phyloP scores from a whole-genome alignment of 2,113 vertebrate genomes.

The Prunella fulvescens region DNA sequence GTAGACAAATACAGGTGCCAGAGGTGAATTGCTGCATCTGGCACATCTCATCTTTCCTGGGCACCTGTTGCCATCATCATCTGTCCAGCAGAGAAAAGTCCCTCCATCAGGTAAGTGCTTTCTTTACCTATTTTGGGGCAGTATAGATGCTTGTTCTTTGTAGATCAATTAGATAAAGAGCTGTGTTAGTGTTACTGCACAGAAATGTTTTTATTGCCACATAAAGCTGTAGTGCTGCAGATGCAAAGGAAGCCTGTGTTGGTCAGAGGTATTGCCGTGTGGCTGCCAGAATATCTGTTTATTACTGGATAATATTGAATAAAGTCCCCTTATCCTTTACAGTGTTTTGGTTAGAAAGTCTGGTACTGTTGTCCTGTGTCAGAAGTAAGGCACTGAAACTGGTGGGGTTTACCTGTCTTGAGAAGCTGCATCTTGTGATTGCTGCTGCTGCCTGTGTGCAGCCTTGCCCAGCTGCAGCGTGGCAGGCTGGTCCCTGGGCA shows the following conservation, averaged over 20 bases:
- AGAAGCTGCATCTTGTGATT: not conserved
- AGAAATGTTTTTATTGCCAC: not conserved
- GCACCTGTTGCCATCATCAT: not conserved
- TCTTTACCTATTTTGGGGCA: not conserved
- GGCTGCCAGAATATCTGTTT: not conserved
- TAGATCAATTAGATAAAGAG: not conserved
- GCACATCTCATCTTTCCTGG: not conserved
- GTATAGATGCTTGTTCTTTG: not conserved
- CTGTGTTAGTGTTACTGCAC: not conserved
- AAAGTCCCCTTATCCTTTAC: not conserved
- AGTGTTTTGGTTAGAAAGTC: not conserved
- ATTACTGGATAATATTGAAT: not conserved
- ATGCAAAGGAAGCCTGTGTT: not conserved
- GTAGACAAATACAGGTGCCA: not conserved
- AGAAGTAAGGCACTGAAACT: not conserved
- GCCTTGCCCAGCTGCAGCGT: accelerated
- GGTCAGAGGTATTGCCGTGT: not conserved
- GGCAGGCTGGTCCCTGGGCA: accelerated
- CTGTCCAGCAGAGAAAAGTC: not conserved
- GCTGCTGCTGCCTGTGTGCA: not conserved
- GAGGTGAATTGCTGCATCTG: not conserved
- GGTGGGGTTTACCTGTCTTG: not conserved
- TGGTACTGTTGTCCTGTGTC: not conserved
- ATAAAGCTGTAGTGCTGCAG: not conserved
- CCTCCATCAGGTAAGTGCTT: not conserved